Evolutionary conservation across 2,113 vertebrate genomes (phyloP).

Genomic region (Toxostoma redivivum): DNA sequence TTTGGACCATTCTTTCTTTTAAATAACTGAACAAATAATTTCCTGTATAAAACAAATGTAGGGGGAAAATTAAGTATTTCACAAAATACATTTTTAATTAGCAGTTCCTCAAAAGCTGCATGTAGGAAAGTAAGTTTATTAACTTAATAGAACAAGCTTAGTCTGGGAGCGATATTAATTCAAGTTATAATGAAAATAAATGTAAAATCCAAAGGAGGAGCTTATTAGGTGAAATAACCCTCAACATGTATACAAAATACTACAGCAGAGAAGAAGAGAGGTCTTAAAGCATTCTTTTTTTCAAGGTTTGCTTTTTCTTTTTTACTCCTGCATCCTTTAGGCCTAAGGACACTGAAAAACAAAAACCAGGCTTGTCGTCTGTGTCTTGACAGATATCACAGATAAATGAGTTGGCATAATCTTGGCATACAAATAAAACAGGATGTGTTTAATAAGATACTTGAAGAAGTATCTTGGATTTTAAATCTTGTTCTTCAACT

Average conservation of each 20-base stretch:
- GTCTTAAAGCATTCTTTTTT: not conserved
- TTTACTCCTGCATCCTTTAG: not conserved
- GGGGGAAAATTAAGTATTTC: not conserved
- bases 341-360: conserved; percentile 20
- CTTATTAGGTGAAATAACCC: not conserved
- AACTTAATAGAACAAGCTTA: not conserved
- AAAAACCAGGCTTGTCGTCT: conserved; percentile 34
- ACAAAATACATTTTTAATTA: not conserved
- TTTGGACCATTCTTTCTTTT: not conserved
- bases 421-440: conserved; percentile 31
- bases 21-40: not conserved
- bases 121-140: not conserved
- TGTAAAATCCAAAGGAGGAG: not conserved
- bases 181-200: not conserved
- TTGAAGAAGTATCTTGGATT: conserved; percentile 40
- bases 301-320: not conserved
- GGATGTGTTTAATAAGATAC: conserved; percentile 52
- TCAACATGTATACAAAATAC: not conserved
- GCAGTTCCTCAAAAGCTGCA: not conserved
- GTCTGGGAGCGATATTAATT: not conserved
- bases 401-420: conserved; percentile 28
- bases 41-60: not conserved
- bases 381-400: conserved; percentile 46
- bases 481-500: not conserved
- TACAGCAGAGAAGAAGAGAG: not conserved